Evolutionary conservation across 2,113 vertebrate species (phyloP).

Genomic region (Callorhinus ursinus): DNA sequence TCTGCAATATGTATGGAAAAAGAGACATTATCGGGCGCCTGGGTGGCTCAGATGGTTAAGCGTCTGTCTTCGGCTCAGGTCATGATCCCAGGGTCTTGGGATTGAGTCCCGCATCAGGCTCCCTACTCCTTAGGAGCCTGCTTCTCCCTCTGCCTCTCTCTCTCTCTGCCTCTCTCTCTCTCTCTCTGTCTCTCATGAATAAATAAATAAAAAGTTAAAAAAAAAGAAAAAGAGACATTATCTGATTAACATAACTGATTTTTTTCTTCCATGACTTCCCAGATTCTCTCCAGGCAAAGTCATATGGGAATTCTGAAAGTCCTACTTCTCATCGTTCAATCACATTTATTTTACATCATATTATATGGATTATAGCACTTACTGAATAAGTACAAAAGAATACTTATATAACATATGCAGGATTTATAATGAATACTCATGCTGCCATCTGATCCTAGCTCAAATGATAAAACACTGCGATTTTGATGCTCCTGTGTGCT

Average conservation of each 20-base stretch:
- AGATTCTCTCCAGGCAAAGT: not conserved
- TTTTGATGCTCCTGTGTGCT: not conserved
- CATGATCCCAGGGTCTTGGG: too few species aligned
- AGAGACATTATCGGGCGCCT: not conserved
- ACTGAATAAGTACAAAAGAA: not conserved
- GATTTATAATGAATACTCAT: not conserved
- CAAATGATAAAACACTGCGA: not conserved
- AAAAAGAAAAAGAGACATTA: not conserved
- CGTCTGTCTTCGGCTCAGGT: too few species aligned
- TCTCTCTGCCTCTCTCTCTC: too few species aligned
- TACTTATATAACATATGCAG: not conserved
- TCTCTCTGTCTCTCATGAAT: too few species aligned
- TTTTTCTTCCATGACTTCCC: not conserved
- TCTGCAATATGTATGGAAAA: not conserved
- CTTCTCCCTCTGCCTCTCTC: too few species aligned
- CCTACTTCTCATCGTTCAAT: not conserved
- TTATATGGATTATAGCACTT: not conserved
- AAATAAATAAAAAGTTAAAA: not conserved
- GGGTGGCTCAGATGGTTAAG: too few species aligned
- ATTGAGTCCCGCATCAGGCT: too few species aligned
- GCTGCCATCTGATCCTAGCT: not conserved
- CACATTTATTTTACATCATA: not conserved
- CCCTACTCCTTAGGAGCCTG: too few species aligned
- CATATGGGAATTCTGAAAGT: not conserved
- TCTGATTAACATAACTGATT: not conserved